These are phyloP conservation scores for Oppia nitens DNA, from an alignment of 1,140 invertebrate genomes.

Conservation along the genomic window DNA sequence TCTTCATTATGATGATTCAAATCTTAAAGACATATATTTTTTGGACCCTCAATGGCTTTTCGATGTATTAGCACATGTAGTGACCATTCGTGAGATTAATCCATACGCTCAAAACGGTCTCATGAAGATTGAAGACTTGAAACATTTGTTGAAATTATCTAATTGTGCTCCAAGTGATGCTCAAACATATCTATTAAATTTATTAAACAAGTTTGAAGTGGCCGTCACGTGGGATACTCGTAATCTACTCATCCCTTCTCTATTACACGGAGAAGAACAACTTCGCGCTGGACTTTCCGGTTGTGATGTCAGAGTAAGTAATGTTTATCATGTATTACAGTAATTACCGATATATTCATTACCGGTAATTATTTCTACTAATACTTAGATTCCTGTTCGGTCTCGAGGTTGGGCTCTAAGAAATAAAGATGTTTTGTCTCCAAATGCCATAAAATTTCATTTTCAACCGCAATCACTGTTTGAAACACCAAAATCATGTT, in stretches of 20 bases:
- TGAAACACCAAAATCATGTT: not conserved
- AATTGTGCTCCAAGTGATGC: constrained; percentile 38
- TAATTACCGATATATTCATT: too few species aligned
- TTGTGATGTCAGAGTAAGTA: constrained; percentile 28
- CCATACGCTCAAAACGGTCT: constrained; percentile 76
- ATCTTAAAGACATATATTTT: constrained; percentile 83
- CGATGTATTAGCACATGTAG: constrained; percentile 88
- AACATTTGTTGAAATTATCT: constrained; percentile 72
- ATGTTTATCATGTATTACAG: too few species aligned
- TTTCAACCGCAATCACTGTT: not conserved
- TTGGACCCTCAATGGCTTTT: constrained; percentile 96
- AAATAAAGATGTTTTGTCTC: constrained; percentile 28
- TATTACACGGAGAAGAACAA: constrained; percentile 66
- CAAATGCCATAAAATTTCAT: constrained; percentile 3
- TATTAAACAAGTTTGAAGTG: constrained; percentile 93
- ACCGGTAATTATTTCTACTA: constrained; percentile 4
- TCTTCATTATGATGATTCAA: constrained; percentile 93
- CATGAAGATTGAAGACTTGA: constrained; percentile 85
- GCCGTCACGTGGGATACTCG: constrained; percentile 90
- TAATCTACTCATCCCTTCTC: constrained; percentile 65
- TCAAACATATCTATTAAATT: constrained; percentile 60
- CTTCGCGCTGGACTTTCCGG: constrained; percentile 34
- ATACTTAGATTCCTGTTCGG: constrained; percentile 43
- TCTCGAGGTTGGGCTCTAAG: constrained; percentile 47
- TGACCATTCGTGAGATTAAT: constrained; percentile 89